phyloP scores from a whole-genome alignment of 2,113 vertebrate species.

The Nothoprocta pentlandii region DNA sequence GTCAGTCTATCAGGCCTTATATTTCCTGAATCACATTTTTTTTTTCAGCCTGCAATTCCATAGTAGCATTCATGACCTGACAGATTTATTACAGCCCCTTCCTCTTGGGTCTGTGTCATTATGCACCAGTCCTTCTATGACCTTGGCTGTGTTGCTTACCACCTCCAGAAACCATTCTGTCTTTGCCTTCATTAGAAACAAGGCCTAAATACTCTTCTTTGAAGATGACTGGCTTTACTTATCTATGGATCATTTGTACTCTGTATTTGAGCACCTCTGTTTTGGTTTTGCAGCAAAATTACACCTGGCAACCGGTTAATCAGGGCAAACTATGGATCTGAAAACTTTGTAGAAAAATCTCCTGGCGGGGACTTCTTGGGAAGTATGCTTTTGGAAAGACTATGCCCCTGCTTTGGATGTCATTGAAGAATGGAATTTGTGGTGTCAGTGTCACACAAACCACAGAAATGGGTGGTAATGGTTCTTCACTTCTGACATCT shows the following conservation, averaged over 20 bases:
- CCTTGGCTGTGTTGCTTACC: no score
- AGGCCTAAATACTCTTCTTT: background rate
- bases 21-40: background rate
- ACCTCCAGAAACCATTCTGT: no score
- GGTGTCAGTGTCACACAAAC: background rate
- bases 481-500: background rate
- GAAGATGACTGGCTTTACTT: background rate
- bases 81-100: background rate
- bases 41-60: background rate
- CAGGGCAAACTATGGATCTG: background rate
- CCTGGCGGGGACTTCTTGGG: background rate
- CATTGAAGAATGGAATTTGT: background rate
- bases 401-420: background rate
- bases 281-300: background rate
- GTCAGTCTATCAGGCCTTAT: background rate
- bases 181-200: no score
- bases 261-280: background rate
- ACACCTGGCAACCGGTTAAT: background rate
- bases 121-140: no score
- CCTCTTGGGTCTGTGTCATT: background rate
- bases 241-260: background rate
- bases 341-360: background rate
- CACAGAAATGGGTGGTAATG: no score
- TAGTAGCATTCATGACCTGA: rapidly evolving
- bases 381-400: background rate